Evolutionary conservation across 2,888 invertebrate species (phyloP), one percentile per base, ranked within the genome.

Genomic region (Minunthozetes semirufus): DNA sequence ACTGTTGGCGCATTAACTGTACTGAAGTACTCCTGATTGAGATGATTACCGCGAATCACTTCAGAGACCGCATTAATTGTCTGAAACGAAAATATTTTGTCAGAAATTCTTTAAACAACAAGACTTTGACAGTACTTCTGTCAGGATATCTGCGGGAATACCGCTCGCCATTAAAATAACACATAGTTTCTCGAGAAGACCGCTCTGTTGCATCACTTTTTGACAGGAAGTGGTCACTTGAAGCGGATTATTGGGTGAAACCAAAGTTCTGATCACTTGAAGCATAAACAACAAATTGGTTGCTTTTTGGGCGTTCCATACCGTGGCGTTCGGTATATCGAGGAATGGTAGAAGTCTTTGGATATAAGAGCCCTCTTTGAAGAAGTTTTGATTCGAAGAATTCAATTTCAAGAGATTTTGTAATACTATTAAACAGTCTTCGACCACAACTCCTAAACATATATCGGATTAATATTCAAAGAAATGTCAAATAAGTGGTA

Each of bases 351-450:
- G 86, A 81, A 98, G 85, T 77, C 89, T 89, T 81, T 95, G 93
- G 79, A 98, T 93, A 81, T 94, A 96, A 81, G 93, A 94, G 72
- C 95, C 96, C 85, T 99, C 99, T 84, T 96, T 93, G 82, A 99
- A 99, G 82, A 97, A 95, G 82, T 94, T 96, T 79, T 98, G 98
- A 84, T 99, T 99, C 80, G 95, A 96, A 17, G 92, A 89, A 82
- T 99, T 99, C 81, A 94, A 95, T 81, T 91, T 90, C 17, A 99
- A 84, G 73, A 99, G 86, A 85, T 96, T 98, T 74, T 96, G 84
- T 88, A 99, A 90, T 3, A 99, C 86, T 59, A 94, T 85, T 3
- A 99, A 85, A 83, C 98, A 98, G 84, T 99, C 99, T 86, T 99
- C 97, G 0, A 98, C 97, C 0, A 99, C 94, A 74, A 99, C 96